phyloP scores from a whole-genome alignment of 2,797 vertebrate genomes.

The Synanceia verrucosa region DNA sequence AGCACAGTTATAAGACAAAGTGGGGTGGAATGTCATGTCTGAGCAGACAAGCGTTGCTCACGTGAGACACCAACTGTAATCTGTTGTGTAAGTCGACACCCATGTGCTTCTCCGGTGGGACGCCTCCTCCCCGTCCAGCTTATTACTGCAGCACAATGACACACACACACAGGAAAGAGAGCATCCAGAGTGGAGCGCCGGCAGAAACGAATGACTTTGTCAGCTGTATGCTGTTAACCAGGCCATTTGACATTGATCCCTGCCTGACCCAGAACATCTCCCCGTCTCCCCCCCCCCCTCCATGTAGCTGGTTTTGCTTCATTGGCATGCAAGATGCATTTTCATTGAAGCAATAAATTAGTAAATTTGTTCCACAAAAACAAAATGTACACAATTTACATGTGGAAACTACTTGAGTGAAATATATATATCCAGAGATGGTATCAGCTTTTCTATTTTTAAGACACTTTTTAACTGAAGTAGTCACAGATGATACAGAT shows the following conservation, averaged over 20 bases:
- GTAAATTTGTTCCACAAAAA: background rate
- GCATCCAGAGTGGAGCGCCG: slow-evolving; percentile 52
- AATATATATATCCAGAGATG: background rate
- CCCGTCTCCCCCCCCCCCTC: slow-evolving; percentile 22
- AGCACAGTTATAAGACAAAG: background rate
- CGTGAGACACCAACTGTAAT: slow-evolving; percentile 40
- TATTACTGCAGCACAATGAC: slow-evolving; percentile 40
- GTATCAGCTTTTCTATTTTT: background rate
- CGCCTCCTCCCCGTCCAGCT: slow-evolving; percentile 33
- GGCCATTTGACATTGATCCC: slow-evolving; percentile 82
- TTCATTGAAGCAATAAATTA: background rate
- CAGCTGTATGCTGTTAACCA: slow-evolving; percentile 79
- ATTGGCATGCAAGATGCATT: slow-evolving; percentile 1
- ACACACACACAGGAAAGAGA: slow-evolving; percentile 23
- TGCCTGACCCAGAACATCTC: slow-evolving; percentile 67
- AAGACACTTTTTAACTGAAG: background rate
- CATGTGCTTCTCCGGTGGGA: slow-evolving; percentile 55
- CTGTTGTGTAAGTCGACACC: slow-evolving; percentile 63
- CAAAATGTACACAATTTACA: background rate
- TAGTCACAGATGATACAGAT: background rate
- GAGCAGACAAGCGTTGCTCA: slow-evolving; percentile 38
- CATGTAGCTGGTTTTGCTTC: background rate
- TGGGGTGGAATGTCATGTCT: slow-evolving; percentile 15
- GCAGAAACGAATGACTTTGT: slow-evolving; percentile 83
- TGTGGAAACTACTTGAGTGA: background rate